Base-by-base conservation (phyloP, 2,113 vertebrate genomes). In the Periophthalmus modestus region DNA sequence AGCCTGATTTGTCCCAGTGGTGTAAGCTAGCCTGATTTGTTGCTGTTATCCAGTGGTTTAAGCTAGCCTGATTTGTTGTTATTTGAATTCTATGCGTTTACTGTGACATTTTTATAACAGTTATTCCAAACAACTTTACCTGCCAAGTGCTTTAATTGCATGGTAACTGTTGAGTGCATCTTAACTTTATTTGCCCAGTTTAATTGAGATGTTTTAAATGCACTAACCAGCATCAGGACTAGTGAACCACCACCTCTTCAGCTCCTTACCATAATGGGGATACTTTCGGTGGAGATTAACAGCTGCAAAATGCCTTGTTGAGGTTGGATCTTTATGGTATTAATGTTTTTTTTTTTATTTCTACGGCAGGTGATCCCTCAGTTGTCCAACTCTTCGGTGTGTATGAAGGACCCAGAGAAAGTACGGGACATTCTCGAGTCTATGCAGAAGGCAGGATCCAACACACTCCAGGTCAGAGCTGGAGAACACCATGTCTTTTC, bases 401-500 rank as follows among this genome's bases (percentile, higher is more conserved):
- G 77, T 47, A 97, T 97, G 85, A 93, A 68, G 85, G 92, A 93
- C 77, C 93, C 92, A 2, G 81, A 93, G 77, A 91, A 86, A 0
- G 96, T 97, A 15, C 75, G 79, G 77, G 86, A 89, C 28, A 89
- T 94, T 52, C 82, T 97, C 21, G 61, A 70, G 52, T 67, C 92
- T 23, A 93, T 98, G 59, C 81, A 86, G 77, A 89, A 88, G 77
- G 94, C 91, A 50, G 95, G 96, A 0, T 74, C 59, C 47, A 86
- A 85, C 86, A 94, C 90, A 4, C 74, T 98, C n/a, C 96, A 98
- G 96, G 96, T 97, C 80, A 6, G 47, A 7, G 11, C 39, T n/a
- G 43, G 1, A 28, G 33, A 23, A 9, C 33, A 43, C 21, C 7
- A 16, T 36, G 61, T 33, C 3, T 7, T 65, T 21, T 23, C 10